A percentile compares a stretch with the other conserved stretches of the same genome.
Evolutionary conservation across 2,888 invertebrate genomes (phyloP).

Genomic region (Ochropleura leucogaster): DNA sequence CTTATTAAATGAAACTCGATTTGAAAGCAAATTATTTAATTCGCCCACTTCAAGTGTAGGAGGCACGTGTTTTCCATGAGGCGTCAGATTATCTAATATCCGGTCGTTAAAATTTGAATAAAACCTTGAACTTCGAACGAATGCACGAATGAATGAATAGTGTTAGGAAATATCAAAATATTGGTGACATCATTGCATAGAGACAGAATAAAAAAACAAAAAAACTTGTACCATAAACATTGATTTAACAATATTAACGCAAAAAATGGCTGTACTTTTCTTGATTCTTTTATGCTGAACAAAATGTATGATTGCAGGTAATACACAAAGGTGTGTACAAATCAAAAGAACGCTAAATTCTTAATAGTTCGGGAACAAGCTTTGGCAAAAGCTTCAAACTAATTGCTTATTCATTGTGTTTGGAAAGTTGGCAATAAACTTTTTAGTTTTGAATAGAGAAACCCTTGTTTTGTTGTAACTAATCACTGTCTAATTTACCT

Average conservation of each 20-base stretch:
- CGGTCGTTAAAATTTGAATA: constrained; percentile 44
- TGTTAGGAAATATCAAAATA: constrained; percentile 9
- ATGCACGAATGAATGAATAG: constrained; percentile 6
- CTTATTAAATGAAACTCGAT: constrained; percentile 61
- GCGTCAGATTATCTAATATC: constrained; percentile 51
- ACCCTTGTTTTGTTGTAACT: constrained; percentile 26
- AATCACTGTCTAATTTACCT: constrained; percentile 21
- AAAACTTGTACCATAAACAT: neutral
- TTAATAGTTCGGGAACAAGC: constrained; percentile 29
- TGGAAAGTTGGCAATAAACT: constrained; percentile 54
- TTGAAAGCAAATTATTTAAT: constrained; percentile 60
- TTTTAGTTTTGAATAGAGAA: constrained; percentile 47
- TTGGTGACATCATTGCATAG: constrained; percentile 13
- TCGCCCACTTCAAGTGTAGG: constrained; percentile 41
- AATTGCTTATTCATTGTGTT: constrained; percentile 48
- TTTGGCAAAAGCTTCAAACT: constrained; percentile 39
- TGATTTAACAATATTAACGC: neutral
- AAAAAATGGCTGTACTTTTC: neutral
- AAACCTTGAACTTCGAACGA: constrained; percentile 53
- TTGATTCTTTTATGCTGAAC: neutral
- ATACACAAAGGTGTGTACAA: neutral
- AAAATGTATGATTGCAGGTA: neutral
- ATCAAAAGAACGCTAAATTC: constrained; percentile 29
- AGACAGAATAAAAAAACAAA: neutral
- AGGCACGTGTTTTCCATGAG: constrained; percentile 44